A percentile compares a stretch with the other conserved stretches of the same genome.
phyloP scores from a whole-genome alignment of 2,797 vertebrate species.

The Chrysocyon brachyurus region DNA sequence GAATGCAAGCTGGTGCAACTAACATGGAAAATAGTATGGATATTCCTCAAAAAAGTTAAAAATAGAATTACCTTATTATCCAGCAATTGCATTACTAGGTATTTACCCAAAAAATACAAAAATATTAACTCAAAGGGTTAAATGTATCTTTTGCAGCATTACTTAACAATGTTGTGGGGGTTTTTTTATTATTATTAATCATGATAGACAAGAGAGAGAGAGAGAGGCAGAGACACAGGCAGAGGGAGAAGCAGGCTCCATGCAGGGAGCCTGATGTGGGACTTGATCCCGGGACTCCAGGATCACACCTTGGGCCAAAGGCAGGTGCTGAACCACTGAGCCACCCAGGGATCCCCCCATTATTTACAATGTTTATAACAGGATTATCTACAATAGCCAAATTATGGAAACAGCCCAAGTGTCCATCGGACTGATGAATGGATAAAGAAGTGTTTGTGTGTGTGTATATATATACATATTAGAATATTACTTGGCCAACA shows the following conservation, averaged over 20 bases:
- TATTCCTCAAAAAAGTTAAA: not conserved
- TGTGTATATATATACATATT: too few species aligned
- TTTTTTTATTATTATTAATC: too few species aligned
- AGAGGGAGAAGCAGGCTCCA: too few species aligned
- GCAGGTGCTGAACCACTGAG: too few species aligned
- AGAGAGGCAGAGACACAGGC: too few species aligned
- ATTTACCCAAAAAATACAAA: not conserved
- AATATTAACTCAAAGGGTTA: not conserved
- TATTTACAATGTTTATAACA: not conserved
- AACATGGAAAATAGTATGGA: not conserved
- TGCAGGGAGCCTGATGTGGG: too few species aligned
- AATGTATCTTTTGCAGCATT: not conserved
- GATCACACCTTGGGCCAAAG: too few species aligned
- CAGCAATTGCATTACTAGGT: not conserved
- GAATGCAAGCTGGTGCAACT: not conserved
- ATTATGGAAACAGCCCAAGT: not conserved
- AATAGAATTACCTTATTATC: not conserved
- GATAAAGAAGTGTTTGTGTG: not conserved
- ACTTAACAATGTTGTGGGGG: too few species aligned
- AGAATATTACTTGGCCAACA: not conserved
- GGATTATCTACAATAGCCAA: not conserved
- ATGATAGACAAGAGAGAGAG: too few species aligned
- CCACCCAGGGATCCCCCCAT: too few species aligned
- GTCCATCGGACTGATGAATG: not conserved
- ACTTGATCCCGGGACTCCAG: too few species aligned